Percentiles rank a stretch among this genome's conserved stretches.
Evolutionary conservation across 2,888 invertebrate species (phyloP).

Genomic region (Nematopogon swammerdamellus): DNA sequence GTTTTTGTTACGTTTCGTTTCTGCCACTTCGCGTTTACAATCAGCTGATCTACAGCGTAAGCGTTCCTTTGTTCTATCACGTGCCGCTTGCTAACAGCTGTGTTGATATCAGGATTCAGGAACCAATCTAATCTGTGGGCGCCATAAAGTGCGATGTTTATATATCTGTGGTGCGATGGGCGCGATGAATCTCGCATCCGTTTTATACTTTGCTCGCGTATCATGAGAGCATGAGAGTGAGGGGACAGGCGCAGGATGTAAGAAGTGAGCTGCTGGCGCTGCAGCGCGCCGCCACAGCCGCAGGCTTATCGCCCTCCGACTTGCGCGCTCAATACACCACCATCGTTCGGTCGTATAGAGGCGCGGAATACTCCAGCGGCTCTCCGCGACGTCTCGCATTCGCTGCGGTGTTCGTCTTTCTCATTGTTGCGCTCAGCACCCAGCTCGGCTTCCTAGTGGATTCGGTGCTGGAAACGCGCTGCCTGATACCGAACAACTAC

Average conservation of each 20-base stretch:
- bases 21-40: no score
- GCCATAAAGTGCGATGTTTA: no score
- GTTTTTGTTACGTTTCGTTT: no score
- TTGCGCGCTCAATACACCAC: not conserved
- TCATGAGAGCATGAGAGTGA: not conserved
- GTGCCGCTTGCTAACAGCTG: no score
- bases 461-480: slow-evolving; percentile 59
- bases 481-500: slow-evolving; percentile 80
- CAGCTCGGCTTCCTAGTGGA: slow-evolving; percentile 18
- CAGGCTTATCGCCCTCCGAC: not conserved
- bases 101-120: no score
- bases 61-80: no score
- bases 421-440: slow-evolving; percentile 21
- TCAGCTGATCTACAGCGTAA: no score
- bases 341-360: not conserved
- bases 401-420: slow-evolving; percentile 18
- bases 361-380: not conserved
- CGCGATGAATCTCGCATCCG: no score
- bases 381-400: slow-evolving; percentile 12
- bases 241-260: not conserved
- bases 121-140: no score
- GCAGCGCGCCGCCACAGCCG: not conserved
- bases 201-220: no score
- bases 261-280: not conserved
- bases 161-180: no score